Percentiles rank a stretch among this genome's conserved stretches.
These are phyloP conservation scores for Eretmocerus hayati DNA, from an alignment of 2,888 invertebrate genomes.

Conservation along the genomic window DNA sequence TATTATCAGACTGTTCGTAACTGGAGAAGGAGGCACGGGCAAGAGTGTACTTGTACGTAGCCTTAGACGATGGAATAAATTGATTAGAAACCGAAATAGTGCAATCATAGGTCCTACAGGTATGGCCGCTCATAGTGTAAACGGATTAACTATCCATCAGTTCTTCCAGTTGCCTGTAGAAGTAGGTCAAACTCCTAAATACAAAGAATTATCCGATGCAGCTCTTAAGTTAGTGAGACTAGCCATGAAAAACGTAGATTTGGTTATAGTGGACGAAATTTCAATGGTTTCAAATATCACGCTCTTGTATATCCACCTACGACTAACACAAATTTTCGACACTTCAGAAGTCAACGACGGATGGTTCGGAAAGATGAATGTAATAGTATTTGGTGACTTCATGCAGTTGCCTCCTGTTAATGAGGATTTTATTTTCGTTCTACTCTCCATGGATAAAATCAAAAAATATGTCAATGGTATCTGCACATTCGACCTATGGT, in stretches of 20 bases:
- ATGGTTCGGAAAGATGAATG: slow-evolving; percentile 30
- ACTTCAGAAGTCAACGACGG: slow-evolving; percentile 29
- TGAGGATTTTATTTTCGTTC: slow-evolving; percentile 29
- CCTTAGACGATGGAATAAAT: slow-evolving; percentile 29
- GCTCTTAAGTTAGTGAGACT: slow-evolving; percentile 27
- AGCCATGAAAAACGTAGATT: slow-evolving; percentile 28
- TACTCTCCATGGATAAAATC: slow-evolving; percentile 23
- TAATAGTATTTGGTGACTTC: slow-evolving; percentile 31
- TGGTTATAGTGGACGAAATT: too few relatives aligned
- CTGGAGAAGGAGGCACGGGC: slow-evolving; percentile 33
- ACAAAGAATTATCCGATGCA: slow-evolving; percentile 29
- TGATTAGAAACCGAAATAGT: slow-evolving; percentile 26
- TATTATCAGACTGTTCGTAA: slow-evolving; percentile 27
- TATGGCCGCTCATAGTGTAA: slow-evolving; percentile 37
- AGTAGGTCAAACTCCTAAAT: slow-evolving; percentile 20
- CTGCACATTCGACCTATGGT: slow-evolving; percentile 29
- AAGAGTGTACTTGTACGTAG: slow-evolving; percentile 35
- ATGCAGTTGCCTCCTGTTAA: slow-evolving; percentile 35
- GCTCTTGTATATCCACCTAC: slow-evolving; percentile 29
- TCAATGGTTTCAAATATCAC: too few relatives aligned
- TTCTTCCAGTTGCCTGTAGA: slow-evolving; percentile 29
- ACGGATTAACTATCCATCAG: slow-evolving; percentile 33
- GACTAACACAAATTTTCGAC: slow-evolving; percentile 32
- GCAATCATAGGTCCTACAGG: slow-evolving; percentile 35
- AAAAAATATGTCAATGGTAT: slow-evolving; percentile 27